Base-by-base conservation (phyloP, 2,888 invertebrate genomes). In the Morinoia aosen region DNA sequence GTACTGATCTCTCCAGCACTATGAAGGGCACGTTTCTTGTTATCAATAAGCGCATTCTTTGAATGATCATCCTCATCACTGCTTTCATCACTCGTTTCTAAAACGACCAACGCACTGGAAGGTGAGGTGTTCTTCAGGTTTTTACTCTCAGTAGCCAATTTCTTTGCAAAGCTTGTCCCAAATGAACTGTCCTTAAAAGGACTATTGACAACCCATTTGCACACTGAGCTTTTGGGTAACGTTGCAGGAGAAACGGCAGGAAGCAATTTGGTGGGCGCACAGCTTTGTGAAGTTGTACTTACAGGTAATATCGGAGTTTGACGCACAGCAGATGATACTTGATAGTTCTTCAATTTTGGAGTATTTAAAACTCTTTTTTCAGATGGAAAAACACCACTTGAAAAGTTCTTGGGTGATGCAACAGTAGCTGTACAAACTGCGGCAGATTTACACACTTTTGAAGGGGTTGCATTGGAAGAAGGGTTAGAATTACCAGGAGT, bases 131-230 rank as follows among this genome's bases (percentile, higher is more conserved):
- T 90, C 48, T 90, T 40, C 16, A 12, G 90, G 3, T 16, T 33
- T 19, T 48, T 14, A 90, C 90, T 25, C 14, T 90, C 40, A 40
- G 40, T 40, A 48, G 16, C 90, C 40, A 40, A 90, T 25, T 90
- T 90, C 10, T 48, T 58, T 91, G 96, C n/a, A 57, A 96, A 96
- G 14, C 96, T 96, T 61, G 96, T 61, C 40, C 95, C 96, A 96
- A 96, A 96, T 8, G 96, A 96, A 39, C 96, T 95, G 40, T 96
- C 96, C 76, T 96, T 96, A 95, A 96, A 96, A n/a, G 96, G 96
- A 93, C 96, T 96, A 19, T 96, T 91, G 76, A 95, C 93, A 33
- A 96, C 95, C 96, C 96, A 96, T 48, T 93, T 93, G 33, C 91
- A 95, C 56, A 96, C 95, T 19, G 95, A 95, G 39, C 16, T 48